Percentiles rank a stretch among this genome's conserved stretches.
Evolutionary conservation across 2,888 invertebrate species (phyloP).

Genomic region (Oxytorus armatus): DNA sequence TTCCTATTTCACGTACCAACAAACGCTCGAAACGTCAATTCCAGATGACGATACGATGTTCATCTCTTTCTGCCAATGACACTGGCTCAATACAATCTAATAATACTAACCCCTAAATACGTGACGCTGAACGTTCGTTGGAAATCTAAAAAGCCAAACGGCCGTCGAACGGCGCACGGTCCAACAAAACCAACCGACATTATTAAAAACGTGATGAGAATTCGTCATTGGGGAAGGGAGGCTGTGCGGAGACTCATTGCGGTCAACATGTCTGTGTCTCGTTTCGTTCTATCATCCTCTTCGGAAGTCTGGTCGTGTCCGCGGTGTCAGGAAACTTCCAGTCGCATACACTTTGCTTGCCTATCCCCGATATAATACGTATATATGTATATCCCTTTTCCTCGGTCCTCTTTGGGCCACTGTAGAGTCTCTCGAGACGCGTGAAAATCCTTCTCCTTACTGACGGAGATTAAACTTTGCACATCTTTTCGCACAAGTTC

Average conservation of each 20-base stretch:
- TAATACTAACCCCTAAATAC: neutral
- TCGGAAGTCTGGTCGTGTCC: conserved; percentile 52
- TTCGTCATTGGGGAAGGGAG: too few species aligned
- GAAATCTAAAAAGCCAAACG: neutral
- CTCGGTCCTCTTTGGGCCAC: neutral
- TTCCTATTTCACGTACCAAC: too few species aligned
- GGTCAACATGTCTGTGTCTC: too few species aligned
- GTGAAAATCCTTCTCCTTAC: conserved; percentile 45
- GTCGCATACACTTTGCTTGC: conserved; percentile 24
- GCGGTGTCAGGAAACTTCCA: conserved; percentile 52
- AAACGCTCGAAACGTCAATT: too few species aligned
- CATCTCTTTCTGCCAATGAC: too few species aligned
- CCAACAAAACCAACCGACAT: neutral
- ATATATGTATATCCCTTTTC: conserved; percentile 6
- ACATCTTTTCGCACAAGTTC: conserved; percentile 46
- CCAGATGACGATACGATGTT: too few species aligned
- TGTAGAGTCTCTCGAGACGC: neutral
- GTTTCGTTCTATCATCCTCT: neutral
- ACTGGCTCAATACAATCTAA: too few species aligned
- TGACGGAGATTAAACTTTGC: conserved; percentile 61
- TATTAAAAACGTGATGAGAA: conserved; percentile 69
- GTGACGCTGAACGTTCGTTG: neutral
- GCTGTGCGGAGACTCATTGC: too few species aligned
- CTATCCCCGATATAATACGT: too few species aligned
- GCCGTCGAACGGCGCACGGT: neutral